Percentiles rank a stretch among this genome's conserved stretches.
Conservation (phyloP, 2,113 vertebrate species). For the Rhabdornis inornatus region DNA sequence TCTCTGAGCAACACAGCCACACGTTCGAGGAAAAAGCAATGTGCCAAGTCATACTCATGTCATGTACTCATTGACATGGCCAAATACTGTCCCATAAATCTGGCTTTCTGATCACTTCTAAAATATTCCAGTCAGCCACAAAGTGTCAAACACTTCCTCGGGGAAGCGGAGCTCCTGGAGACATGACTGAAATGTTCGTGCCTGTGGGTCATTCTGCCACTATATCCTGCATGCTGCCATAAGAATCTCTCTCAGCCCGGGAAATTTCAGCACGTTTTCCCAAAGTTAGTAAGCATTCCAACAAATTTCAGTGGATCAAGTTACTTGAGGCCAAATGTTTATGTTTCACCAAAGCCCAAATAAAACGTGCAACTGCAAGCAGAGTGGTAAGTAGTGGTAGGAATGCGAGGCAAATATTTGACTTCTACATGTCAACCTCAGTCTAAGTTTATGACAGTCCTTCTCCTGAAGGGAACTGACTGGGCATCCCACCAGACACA, state of each 20-base stretch:
- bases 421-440: background rate
- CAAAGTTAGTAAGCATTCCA: background rate
- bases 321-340: background rate
- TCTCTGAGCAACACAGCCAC: too few species aligned
- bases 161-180: background rate
- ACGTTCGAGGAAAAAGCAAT: background rate
- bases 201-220: background rate
- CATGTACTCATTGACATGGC: background rate
- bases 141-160: background rate
- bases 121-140: background rate
- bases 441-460: background rate
- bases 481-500: background rate
- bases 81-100: background rate
- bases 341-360: background rate
- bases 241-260: background rate
- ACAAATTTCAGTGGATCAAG: background rate
- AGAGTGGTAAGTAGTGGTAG: background rate
- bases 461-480: background rate
- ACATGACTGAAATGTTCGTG: background rate
- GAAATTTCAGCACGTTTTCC: background rate
- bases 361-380: accelerated
- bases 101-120: background rate
- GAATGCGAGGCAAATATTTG: background rate
- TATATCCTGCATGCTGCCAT: background rate
- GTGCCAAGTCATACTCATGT: background rate